Evolutionary conservation across 1,140 invertebrate species (phyloP), one percentile per base, ranked within the genome.

Genomic region (Samia ricini): DNA sequence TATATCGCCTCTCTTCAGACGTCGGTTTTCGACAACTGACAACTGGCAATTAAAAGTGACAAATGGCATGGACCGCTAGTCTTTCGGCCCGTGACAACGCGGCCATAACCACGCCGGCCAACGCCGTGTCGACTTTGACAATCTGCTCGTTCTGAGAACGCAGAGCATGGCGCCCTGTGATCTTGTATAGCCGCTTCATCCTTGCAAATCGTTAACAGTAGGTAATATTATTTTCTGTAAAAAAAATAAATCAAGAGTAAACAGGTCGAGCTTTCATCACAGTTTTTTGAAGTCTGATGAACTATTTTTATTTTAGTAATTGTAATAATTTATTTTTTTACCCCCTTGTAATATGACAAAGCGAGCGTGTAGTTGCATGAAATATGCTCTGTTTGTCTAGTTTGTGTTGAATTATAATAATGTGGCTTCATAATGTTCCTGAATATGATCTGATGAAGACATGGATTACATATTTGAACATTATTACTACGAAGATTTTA

Each of bases 11-110:
- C 79, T 70, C 74, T 75, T 77, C 73, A 74, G 83, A 79, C 77
- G 72, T n/a, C n/a, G n/a, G n/a, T 75, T 83, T 84, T 88, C 81
- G 83, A 89, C 83, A 88, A 74, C 72, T 71, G 78, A 80, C 84
- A 87, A 85, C 79, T 81, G 81, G 84, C 85, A 89, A 89, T 89
- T 89, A 88, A 87, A 89, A 88, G 79, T 89, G 87, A 89, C 85
- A 89, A 88, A 89, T 88, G 87, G 74, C 83, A 81, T 83, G 81
- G 83, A 60, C 59, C 56, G 61, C 61, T 56, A 69, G 74, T 77
- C 74, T 72, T 59, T 19, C 70, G 73, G 24, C 26, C 18, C 19
- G 61, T 71, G 12, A 15, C n/a, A 42, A 3, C 12, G 33, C 4
- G 33, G 75, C 72, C 74, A 71, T 58, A 69, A 71, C 49, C 26